phyloP scores from a whole-genome alignment of 2,888 invertebrate genomes.

The Agrotis clavis region DNA sequence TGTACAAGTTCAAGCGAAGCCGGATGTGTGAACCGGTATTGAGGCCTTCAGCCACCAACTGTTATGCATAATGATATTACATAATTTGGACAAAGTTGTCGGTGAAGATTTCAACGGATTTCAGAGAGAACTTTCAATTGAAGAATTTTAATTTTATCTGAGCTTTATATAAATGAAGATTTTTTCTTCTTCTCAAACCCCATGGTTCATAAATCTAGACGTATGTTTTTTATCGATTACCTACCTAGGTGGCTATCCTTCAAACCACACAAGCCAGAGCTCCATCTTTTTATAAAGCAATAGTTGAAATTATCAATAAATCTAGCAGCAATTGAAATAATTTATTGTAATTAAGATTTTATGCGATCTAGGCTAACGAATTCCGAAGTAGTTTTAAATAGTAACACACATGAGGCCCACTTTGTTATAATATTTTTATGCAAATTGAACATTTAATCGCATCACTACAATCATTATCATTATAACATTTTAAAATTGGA shows the following conservation, averaged over 20 bases:
- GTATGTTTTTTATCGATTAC: neutral
- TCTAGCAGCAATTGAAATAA: conserved; percentile 7
- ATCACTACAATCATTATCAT: conserved; percentile 24
- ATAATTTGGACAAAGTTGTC: conserved; percentile 30
- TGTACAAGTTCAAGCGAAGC: conserved; percentile 55
- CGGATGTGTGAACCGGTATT: conserved; percentile 67
- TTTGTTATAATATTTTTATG: neutral
- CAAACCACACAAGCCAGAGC: neutral
- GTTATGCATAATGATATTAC: conserved; percentile 38
- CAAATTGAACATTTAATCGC: conserved; percentile 20
- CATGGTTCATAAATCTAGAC: neutral
- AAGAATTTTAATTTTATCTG: neutral
- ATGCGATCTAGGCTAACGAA: conserved; percentile 13
- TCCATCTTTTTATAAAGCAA: neutral
- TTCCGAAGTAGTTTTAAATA: conserved; percentile 4
- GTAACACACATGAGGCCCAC: neutral
- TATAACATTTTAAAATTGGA: conserved; percentile 1
- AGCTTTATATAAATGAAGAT: too few species aligned
- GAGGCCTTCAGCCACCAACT: conserved; percentile 54
- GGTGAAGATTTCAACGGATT: conserved; percentile 34
- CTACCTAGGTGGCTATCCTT: neutral
- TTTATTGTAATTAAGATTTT: neutral
- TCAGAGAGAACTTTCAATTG: conserved; percentile 18
- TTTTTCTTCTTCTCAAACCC: too few species aligned
- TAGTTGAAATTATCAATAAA: conserved; percentile 13